phyloP scores from a whole-genome alignment of 2,888 invertebrate genomes.

The Aphidoletes aphidimyza region DNA sequence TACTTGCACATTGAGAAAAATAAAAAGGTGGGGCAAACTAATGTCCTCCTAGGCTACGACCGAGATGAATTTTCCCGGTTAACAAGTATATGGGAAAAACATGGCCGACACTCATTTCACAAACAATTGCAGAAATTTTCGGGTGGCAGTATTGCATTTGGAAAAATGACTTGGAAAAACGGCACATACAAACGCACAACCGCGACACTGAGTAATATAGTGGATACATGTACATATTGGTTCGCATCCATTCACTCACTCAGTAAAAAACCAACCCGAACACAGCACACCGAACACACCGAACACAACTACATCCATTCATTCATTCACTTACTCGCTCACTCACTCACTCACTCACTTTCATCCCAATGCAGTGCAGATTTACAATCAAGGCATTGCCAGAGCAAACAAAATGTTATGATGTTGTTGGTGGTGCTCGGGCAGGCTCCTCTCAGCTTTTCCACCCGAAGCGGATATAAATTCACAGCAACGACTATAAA shows the following conservation, averaged over 20 bases:
- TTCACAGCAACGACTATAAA: too few relatives aligned
- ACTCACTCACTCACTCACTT: too few relatives aligned
- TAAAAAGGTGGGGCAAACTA: slow-evolving; percentile 48
- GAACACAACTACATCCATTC: too few relatives aligned
- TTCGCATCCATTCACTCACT: background rate
- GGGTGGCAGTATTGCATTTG: background rate
- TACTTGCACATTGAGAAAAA: background rate
- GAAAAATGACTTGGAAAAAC: slow-evolving; percentile 7
- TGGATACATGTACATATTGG: background rate
- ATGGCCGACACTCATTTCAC: slow-evolving; percentile 55
- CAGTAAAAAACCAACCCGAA: too few relatives aligned
- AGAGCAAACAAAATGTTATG: too few relatives aligned
- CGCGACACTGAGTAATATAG: background rate
- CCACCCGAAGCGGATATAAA: too few relatives aligned
- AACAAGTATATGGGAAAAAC: slow-evolving; percentile 55
- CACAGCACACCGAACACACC: too few relatives aligned
- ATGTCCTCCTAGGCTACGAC: slow-evolving; percentile 44
- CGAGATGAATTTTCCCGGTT: slow-evolving; percentile 55
- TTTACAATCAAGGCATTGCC: too few relatives aligned
- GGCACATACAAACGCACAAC: background rate
- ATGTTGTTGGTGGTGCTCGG: too few relatives aligned
- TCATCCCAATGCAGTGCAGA: too few relatives aligned
- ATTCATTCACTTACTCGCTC: too few relatives aligned
- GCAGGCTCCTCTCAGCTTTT: too few relatives aligned
- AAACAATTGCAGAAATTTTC: slow-evolving; percentile 24